phyloP scores from a whole-genome alignment of 1,140 invertebrate species.

The Diabrotica virgifera region DNA sequence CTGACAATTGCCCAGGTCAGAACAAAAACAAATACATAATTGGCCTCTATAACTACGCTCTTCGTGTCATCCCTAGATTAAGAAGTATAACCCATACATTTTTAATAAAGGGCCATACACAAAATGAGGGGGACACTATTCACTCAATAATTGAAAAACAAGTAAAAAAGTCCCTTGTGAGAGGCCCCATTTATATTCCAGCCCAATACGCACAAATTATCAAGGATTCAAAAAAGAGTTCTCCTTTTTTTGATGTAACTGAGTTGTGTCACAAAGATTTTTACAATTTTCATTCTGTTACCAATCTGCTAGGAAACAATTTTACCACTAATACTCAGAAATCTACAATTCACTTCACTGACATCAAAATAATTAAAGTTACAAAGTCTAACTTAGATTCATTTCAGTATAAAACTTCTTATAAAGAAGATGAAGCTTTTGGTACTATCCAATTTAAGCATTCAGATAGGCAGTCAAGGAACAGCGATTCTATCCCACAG shows the following conservation, averaged over 20 bases:
- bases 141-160: constrained; percentile 18
- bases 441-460: neutral
- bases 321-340: neutral
- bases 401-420: neutral
- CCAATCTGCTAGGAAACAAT: neutral
- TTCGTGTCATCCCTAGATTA: constrained; percentile 6
- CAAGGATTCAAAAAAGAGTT: neutral
- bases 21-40: constrained; percentile 17
- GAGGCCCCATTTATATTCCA: constrained; percentile 35
- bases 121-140: constrained; percentile 18
- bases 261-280: neutral
- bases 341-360: too few species aligned
- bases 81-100: constrained; percentile 15
- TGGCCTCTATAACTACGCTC: constrained; percentile 9
- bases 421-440: neutral
- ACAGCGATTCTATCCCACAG: neutral
- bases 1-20: constrained; percentile 14
- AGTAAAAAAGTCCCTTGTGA: constrained; percentile 23
- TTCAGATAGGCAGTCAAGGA: neutral
- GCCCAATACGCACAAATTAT: constrained; percentile 17
- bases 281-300: too few species aligned
- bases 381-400: neutral
- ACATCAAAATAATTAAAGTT: neutral
- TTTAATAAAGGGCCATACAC: constrained; percentile 13
- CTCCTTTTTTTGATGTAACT: neutral